Evolutionary conservation across 1,140 invertebrate genomes (phyloP).

Genomic region (Melipona quadrifasciata): DNA sequence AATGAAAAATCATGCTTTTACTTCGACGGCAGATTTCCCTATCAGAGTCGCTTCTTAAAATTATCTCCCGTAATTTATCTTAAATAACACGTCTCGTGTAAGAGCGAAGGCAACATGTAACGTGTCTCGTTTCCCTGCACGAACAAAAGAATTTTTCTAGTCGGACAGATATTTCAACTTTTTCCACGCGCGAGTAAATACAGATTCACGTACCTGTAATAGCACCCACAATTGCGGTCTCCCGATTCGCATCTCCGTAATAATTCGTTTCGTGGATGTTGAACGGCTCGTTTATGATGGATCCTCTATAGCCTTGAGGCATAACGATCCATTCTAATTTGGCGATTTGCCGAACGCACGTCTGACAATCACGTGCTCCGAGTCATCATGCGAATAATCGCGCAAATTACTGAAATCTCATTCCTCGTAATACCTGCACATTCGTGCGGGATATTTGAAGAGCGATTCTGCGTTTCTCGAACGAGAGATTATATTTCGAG

Average conservation of each 20-base stretch:
- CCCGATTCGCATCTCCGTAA: slow-evolving; percentile 55
- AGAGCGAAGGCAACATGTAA: not conserved
- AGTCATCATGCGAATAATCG: slow-evolving; percentile 42
- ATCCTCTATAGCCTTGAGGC: slow-evolving; percentile 44
- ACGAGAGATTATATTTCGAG: not conserved
- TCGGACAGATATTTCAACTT: no score
- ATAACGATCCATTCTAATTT: slow-evolving; percentile 56
- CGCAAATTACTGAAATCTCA: slow-evolving; percentile 28
- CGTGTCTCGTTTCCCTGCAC: not conserved
- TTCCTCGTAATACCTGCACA: not conserved
- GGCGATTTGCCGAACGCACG: slow-evolving; percentile 46
- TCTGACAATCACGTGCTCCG: slow-evolving; percentile 14
- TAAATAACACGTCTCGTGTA: not conserved
- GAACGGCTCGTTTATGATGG: slow-evolving; percentile 50
- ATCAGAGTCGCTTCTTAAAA: not conserved
- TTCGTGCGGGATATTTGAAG: not conserved
- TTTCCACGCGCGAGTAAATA: not conserved
- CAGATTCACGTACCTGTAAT: not conserved
- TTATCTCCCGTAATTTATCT: not conserved
- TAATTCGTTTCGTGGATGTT: slow-evolving; percentile 61
- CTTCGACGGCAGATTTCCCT: not conserved
- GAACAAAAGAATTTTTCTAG: not conserved
- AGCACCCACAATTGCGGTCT: not conserved
- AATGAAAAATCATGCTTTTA: not conserved
- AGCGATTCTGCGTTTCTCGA: not conserved